Evolutionary conservation across 2,888 invertebrate species (phyloP), one percentile per base, ranked within the genome.

Genomic region (Corbicula japonica): DNA sequence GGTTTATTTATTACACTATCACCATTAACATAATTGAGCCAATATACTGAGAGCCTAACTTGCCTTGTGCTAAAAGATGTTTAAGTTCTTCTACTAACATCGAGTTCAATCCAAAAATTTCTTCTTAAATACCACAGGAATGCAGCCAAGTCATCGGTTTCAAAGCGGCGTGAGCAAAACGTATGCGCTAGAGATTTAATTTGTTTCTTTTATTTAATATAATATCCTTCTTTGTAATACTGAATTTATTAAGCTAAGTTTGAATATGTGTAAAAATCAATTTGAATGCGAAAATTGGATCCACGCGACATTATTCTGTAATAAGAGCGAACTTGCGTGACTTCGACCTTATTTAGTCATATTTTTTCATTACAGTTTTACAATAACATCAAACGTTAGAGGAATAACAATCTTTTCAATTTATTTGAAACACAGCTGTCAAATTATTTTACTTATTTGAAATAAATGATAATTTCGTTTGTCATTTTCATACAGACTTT

Each of bases 401-500:
- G n/a, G 23, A 26, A 35, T 21, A 35, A n/a, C 35, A 35, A 35
- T 35, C 58, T n/a, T 21, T 12, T 8, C 12, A 35, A 34, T 58
- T 28, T 35, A 58, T 35, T 58, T 34, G 21, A 35, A 58, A 35
- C 34, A 1, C 58, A 35, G 35, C 58, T 58, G 58, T 58, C 58
- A 58, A 58, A 21, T 58, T 5, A n/a, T 35, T 23, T 52, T 65
- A 52, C 65, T 50, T 52, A 52, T 34, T 35, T 35, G 21, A 65
- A 52, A 65, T 65, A 52, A 65, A 65, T 65, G 50, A 65, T 50
- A 21, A 35, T 65, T 65, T 52, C 35, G 18, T 58, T 34, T 58
- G 41, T 10, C 58, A 21, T 12, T 34, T 6, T 18, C 18, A 23
- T 30, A 32, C n/a, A 18, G 18, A 6, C 18, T 4, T 32, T 28